Evolutionary conservation across 2,113 vertebrate species (phyloP), one percentile per base, ranked within the genome.

Genomic region (Muntiacus reevesi): DNA sequence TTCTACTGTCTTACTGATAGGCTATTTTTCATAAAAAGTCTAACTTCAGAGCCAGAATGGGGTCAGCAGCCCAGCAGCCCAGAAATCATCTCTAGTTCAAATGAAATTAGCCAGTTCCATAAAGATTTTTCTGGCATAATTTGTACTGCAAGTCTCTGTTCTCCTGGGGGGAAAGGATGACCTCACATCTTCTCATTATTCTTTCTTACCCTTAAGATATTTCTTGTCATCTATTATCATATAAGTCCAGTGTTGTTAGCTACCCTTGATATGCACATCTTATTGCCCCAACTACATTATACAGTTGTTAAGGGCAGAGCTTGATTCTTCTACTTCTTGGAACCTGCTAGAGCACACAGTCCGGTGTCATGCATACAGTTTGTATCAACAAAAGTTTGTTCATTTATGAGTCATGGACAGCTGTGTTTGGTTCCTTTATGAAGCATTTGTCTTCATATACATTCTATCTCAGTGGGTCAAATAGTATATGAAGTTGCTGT

Each of bases 141-240:
- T 50, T 60, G 33, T 57, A 89, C 71, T 81, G 60, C 23, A 59
- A 95, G 87, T 62, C 59, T 93, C 83, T 59, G 62, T 62, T 94
- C 71, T 96, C 89, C 96, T 94, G 40, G 45, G 40, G 88, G 96
- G 85, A 76, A 96, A 59, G 81, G 83, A 81, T 96, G 92, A 96
- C 94, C 95, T 97, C 89, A 78, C 83, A 17, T 71, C 89, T 93
- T 95, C 86, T 87, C 76, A 71, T 93, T 92, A 93, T 95, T 92
- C 95, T 88, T 89, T 76, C 95, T 82, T 92, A 74, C 83, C 87
- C 96, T 78, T 67, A 62, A 97, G 96, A 93, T 88, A 57, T 50
- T 92, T 95, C 97, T 97, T 96, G 96, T 98, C 97, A 97, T 71
- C 91, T 98, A 92, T 92, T 97, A 95, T 97, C 93, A 96, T 59